Evolutionary conservation across 2,888 invertebrate species (phyloP).

Genomic region (Ariolimax columbianus): DNA sequence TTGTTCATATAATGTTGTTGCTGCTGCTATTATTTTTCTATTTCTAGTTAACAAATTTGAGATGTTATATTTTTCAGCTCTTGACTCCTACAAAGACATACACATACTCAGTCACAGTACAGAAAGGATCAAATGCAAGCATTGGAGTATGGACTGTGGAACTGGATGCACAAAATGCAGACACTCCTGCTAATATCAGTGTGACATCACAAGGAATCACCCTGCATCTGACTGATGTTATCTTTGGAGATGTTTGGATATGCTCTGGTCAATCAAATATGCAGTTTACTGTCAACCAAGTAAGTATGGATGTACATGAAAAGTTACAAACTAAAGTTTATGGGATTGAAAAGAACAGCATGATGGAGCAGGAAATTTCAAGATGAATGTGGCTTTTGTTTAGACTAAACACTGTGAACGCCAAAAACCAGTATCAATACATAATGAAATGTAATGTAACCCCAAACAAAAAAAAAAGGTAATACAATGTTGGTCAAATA

Average conservation of each 20-base stretch:
- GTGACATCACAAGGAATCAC: conserved; percentile 60
- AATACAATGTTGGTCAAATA: too few relatives aligned
- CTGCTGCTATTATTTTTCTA: too few relatives aligned
- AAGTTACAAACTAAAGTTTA: too few relatives aligned
- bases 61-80: neutral
- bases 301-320: conserved; percentile 54
- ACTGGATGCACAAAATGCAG: conserved; percentile 54
- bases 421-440: too few relatives aligned
- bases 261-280: conserved; percentile 78
- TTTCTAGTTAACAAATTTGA: too few relatives aligned
- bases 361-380: too few relatives aligned
- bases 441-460: too few relatives aligned
- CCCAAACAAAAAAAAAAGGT: too few relatives aligned
- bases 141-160: conserved; percentile 61
- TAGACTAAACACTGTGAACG: too few relatives aligned
- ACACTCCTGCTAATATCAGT: conserved; percentile 61
- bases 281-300: conserved; percentile 69
- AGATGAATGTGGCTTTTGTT: too few relatives aligned
- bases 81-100: neutral
- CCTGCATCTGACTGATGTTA: conserved; percentile 64
- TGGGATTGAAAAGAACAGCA: too few relatives aligned
- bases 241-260: conserved; percentile 78
- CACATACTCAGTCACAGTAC: neutral
- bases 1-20: too few relatives aligned
- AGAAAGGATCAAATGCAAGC: conserved; percentile 4